Evolutionary conservation across 2,113 vertebrate genomes (phyloP).

Genomic region (Cebus imitator): DNA sequence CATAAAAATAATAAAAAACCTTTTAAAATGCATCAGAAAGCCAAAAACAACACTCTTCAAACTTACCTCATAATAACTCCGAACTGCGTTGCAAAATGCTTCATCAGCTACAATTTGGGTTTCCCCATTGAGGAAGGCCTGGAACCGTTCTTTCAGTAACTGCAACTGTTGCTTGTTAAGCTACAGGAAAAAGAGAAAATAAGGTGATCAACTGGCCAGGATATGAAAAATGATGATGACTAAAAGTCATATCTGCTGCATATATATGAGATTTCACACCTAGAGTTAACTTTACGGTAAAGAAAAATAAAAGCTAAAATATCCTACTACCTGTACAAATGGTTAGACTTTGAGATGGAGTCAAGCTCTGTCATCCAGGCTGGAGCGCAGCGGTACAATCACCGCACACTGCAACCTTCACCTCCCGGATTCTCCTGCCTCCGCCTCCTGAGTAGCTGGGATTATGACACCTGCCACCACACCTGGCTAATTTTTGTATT

Average conservation of each 20-base stretch:
- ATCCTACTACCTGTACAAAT: background rate
- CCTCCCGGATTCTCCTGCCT: no score
- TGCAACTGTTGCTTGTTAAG: conserved; percentile 97
- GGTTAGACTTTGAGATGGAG: background rate
- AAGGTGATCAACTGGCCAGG: background rate
- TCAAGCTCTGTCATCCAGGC: no score
- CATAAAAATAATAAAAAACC: background rate
- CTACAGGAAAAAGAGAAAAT: conserved; percentile 77
- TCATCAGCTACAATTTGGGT: conserved; percentile 96
- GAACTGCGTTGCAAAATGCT: conserved; percentile 97
- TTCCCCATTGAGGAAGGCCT: conserved; percentile 95
- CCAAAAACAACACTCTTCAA: conserved; percentile 23
- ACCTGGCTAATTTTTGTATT: no score
- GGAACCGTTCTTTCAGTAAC: conserved; percentile 92
- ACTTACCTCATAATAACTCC: conserved; percentile 96
- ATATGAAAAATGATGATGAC: background rate
- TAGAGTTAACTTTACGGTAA: background rate
- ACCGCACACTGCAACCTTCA: no score
- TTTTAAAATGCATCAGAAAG: background rate
- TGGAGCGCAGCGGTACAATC: no score
- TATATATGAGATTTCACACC: background rate
- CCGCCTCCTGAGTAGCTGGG: no score
- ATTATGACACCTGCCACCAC: no score
- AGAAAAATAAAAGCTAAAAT: background rate
- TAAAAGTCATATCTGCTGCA: background rate